Evolutionary conservation across 2,797 vertebrate species (phyloP), one percentile per base, ranked within the genome.

Genomic region (Lepidocolaptes lacrymiger): DNA sequence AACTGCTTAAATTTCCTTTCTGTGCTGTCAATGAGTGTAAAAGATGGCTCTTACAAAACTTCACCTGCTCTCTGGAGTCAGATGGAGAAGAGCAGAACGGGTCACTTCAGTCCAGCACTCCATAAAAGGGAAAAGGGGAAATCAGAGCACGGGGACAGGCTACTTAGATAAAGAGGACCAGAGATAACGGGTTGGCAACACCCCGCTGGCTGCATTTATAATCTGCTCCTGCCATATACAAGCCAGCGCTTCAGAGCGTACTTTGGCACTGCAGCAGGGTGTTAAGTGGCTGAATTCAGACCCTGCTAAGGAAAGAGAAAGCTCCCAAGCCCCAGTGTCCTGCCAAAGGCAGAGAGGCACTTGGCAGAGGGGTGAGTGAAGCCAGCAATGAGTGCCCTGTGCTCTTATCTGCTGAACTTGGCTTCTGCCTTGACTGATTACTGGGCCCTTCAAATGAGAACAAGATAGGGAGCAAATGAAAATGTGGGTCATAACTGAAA

Each of bases 241-340:
- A 37, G 8, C 36, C 80, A 17, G 55, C 52, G 85, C 78, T 83
- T 85, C 78, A 86, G 32, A 81, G 76, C 4, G 0, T 15, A 39
- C 36, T 81, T 51, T 89, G 93, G 91, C 91, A 93, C 55, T 19
- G 46, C 18, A 86, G 73, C 62, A 72, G 54, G 34, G 39, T 8
- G 5, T 82, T 78, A 59, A 94, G 82, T 26, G 55, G 76, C 76
- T 92, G 76, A 58, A 95, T 96, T 69, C 92, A 88, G 85, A 59
- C 27, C 32, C 48, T 46, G 66, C 49, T 78, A 88, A 80, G 85
- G 66, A 76, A 66, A 48, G 19, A 9, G 74, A 76, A 64, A 68
- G 73, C 84, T 93, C 86, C 88, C 2, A 18, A 71, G 49, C 66
- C 19, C 6, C 2, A 2, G 37, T 1, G 27, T 44, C 2, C 2